These are phyloP conservation scores for Zeus faber DNA, from an alignment of 2,113 vertebrate species.

Conservation along the genomic window DNA sequence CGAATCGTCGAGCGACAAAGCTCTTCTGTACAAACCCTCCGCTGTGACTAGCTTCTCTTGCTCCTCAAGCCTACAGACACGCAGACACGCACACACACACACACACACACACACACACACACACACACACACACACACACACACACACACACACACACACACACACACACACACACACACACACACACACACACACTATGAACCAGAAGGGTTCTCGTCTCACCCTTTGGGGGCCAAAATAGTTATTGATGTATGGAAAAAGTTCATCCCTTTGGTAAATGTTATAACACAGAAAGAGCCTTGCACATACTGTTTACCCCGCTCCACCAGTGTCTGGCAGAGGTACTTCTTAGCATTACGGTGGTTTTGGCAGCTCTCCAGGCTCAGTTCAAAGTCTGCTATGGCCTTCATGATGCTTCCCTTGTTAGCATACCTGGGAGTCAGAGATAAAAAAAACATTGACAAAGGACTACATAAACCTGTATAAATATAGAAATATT, in stretches of 20 bases:
- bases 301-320: constrained; percentile 89
- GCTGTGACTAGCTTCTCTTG: constrained; percentile 93
- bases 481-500: too few relatives aligned
- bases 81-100: not conserved
- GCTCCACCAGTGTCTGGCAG: constrained; percentile 94
- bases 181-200: not conserved
- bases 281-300: too few relatives aligned
- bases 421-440: constrained; percentile 90
- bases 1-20: constrained; percentile 82
- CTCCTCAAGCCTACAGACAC: constrained; percentile 82
- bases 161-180: constrained; percentile 5
- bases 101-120: not conserved
- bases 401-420: constrained; percentile 94
- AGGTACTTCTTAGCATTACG: constrained; percentile 97
- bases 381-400: constrained; percentile 90
- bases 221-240: too few relatives aligned
- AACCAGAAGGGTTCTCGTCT: too few relatives aligned
- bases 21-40: constrained; percentile 89
- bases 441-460: too few relatives aligned
- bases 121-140: too few relatives aligned
- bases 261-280: too few relatives aligned
- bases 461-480: too few relatives aligned
- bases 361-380: constrained; percentile 90
- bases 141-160: constrained; percentile 5
- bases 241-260: too few relatives aligned